Evolutionary conservation across 2,113 vertebrate genomes (phyloP).

Genomic region (Bufo gargarizans): DNA sequence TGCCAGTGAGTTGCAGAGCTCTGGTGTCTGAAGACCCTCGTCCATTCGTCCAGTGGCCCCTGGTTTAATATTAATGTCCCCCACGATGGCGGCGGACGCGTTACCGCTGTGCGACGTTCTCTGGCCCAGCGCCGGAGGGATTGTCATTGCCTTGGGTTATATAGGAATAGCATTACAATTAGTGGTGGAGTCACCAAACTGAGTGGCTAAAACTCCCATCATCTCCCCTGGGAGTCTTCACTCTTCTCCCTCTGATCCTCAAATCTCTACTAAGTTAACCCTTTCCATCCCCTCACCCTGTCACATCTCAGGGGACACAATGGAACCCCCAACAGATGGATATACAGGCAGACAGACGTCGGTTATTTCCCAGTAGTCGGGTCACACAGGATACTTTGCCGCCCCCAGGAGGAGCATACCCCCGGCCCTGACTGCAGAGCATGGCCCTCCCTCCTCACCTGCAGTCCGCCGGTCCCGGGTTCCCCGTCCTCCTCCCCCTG

Average conservation of each 20-base stretch:
- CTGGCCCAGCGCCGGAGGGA: not conserved
- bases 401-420: not conserved
- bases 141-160: constrained; percentile 8
- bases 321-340: not conserved
- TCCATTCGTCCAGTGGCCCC: not conserved
- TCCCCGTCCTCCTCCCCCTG: not conserved
- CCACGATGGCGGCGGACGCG: not conserved
- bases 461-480: constrained; percentile 1
- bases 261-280: not conserved
- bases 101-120: not conserved
- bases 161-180: not conserved
- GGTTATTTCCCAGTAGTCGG: no score
- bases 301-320: not conserved
- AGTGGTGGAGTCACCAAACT: not conserved
- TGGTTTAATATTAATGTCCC: not conserved
- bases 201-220: not conserved
- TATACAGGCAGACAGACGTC: not conserved
- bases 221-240: not conserved
- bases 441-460: not conserved
- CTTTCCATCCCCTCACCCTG: not conserved
- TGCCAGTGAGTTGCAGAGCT: no score
- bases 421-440: not conserved
- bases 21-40: not conserved
- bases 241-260: not conserved
- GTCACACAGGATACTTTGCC: no score